phyloP scores from a whole-genome alignment of 2,113 vertebrate species.

The Helogale parvula region DNA sequence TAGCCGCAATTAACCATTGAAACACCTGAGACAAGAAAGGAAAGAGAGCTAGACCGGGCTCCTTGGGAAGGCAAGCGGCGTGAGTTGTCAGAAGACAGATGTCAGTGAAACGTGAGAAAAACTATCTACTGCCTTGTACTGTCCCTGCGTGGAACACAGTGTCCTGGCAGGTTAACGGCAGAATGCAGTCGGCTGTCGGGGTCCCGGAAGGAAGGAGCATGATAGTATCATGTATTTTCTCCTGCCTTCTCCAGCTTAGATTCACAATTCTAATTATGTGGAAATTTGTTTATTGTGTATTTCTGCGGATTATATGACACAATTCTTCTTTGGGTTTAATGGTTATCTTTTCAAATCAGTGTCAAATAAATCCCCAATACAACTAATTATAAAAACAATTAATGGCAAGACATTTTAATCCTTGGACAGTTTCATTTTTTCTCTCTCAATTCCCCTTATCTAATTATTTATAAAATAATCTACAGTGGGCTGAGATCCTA shows the following conservation, averaged over 20 bases:
- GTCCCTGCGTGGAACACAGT: not conserved
- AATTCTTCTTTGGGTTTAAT: constrained; percentile 45
- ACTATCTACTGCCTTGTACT: not conserved
- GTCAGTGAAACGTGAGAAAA: not conserved
- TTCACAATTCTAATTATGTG: not conserved
- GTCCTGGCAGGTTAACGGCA: not conserved
- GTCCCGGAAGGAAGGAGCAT: not conserved
- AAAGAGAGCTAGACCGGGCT: not conserved
- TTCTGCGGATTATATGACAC: not conserved
- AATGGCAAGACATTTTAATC: constrained; percentile 51
- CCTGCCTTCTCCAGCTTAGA: not conserved
- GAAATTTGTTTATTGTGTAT: not conserved
- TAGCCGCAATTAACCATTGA: not conserved
- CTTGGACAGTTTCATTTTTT: not conserved
- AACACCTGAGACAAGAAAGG: not conserved
- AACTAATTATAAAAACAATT: constrained; percentile 67
- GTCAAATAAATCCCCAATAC: constrained; percentile 36
- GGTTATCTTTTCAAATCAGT: constrained; percentile 39
- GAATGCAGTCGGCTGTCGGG: not conserved
- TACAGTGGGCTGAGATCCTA: constrained; percentile 38
- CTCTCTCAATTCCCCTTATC: constrained; percentile 21
- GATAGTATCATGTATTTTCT: not conserved
- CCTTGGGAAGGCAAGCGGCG: not conserved
- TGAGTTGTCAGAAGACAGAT: not conserved
- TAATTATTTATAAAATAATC: constrained; percentile 73